Base-by-base conservation (phyloP, 2,888 invertebrate species). In the Cataglyphis albicans region DNA sequence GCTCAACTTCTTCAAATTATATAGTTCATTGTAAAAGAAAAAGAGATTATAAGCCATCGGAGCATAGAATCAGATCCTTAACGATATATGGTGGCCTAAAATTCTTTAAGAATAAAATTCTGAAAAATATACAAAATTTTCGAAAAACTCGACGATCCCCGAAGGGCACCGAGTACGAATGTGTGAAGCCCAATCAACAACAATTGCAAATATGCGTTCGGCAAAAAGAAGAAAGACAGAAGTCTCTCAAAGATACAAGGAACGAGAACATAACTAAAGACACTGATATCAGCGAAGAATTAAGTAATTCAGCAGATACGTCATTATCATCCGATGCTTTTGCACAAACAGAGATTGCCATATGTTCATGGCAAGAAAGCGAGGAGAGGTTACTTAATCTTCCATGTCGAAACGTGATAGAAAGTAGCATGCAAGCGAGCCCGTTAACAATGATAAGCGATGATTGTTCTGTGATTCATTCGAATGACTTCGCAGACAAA, bases 31-130 rank as follows among this genome's bases (percentile, higher is more conserved):
- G 12, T 15, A 21, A 32, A 3, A 52, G 25, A 9, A 72, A 73
- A 25, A 44, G 12, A n/a, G 12, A 55, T 3, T 10, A 41, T 59
- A n/a, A 44, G 12, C n/a, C 44, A 61, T 52, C 52, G n/a, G 7
- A n/a, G n/a, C 52, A 44, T n/a, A 21, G 5, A 21, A 41, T 21
- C 25, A 59, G 0, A n/a, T 44, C 61, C 0, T 73, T n/a, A 61
- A n/a, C 12, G 38, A 73, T 59, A 29, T 61, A 73, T 1, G n/a
- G 3, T 18, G 3, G 29, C 4, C 59, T 73, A 3, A 73, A 61
- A 32, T 61, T 25, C 10, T 73, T 61, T 15, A 73, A 73, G n/a
- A 75, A 52, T 25, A 75, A 75, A 52, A 35, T 75, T 2, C 35
- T 52, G 7, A 63, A 52, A 64, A 73, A 59, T 32, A 21, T 73